Base-by-base conservation (phyloP, 2,888 invertebrate species). In the Thymelicus sylvestris region DNA sequence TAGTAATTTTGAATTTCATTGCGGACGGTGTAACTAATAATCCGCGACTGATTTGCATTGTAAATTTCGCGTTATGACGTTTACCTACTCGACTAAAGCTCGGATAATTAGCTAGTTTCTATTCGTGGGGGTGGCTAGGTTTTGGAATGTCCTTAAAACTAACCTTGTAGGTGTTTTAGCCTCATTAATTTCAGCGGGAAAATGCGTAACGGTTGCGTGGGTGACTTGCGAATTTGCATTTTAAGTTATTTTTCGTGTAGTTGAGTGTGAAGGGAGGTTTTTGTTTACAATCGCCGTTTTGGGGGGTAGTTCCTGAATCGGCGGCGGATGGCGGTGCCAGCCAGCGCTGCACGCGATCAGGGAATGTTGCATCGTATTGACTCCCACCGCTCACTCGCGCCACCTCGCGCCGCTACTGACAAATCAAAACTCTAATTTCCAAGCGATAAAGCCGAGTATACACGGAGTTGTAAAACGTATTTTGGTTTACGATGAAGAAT, bases 31-130 rank as follows among this genome's bases (percentile, higher is more conserved):
- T 90, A 91, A 91, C 90, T 92, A 93, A 92, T 92, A 93, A 92
- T 91, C 90, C 91, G 87, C 89, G 82, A 83, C 83, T 89, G 85
- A 93, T 93, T 93, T 93, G 93, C 92, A 93, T 90, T 93, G 93
- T 92, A 93, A 93, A 93, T 93, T 80, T 92, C 79, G 87, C 87
- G 87, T 81, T 84, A 87, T 91, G 91, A 91, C 92, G 89, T 90
- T 89, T 83, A n/a, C n/a, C n/a, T n/a, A 86, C 85, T 81, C 84
- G 81, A 86, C 84, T 88, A 89, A 93, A 93, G 93, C 92, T 92
- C 87, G 87, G 86, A 89, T 93, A 93, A 93, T 93, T 93, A 93
- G 92, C 92, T 88, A 91, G 88, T 93, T 93, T 89, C 90, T 92
- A 93, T 93, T 92, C 92, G 87, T 81, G 81, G 82, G 88, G 87